phyloP scores from a whole-genome alignment of 2,797 vertebrate genomes.

The Coracias cyanogaster region DNA sequence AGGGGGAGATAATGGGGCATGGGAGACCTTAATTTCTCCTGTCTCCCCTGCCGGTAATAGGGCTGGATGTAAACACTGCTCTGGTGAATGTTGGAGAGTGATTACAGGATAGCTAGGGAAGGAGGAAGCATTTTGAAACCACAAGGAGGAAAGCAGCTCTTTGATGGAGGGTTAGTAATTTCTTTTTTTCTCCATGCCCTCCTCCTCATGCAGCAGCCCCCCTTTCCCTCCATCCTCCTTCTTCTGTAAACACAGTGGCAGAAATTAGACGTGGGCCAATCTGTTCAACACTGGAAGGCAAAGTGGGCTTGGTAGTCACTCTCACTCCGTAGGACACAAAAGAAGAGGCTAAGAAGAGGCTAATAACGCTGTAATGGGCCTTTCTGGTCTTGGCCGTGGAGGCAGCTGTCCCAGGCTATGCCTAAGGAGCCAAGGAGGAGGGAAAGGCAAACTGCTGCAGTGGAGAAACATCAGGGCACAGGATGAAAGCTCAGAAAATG shows the following conservation, averaged over 20 bases:
- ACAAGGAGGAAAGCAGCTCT: constrained; percentile 75
- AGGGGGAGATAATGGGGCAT: constrained; percentile 64
- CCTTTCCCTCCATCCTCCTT: not conserved
- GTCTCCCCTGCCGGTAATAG: constrained; percentile 80
- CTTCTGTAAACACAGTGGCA: constrained; percentile 77
- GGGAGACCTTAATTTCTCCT: constrained; percentile 76
- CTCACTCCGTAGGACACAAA: not conserved
- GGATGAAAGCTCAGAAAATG: not conserved
- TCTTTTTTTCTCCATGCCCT: not conserved
- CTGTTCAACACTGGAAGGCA: constrained; percentile 68
- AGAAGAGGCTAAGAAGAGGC: constrained; percentile 54
- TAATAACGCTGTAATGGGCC: constrained; percentile 41
- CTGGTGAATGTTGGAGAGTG: constrained; percentile 71
- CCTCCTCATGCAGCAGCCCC: not conserved
- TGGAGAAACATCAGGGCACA: not conserved
- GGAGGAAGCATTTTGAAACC: constrained; percentile 76
- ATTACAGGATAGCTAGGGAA: constrained; percentile 75
- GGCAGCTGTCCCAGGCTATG: rapidly evolving
- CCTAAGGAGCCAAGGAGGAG: not conserved
- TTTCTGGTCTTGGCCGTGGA: constrained; percentile 43
- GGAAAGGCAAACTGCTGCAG: not conserved
- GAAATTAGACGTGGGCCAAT: constrained; percentile 66
- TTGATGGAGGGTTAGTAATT: constrained; percentile 76
- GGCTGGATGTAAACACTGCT: constrained; percentile 79
- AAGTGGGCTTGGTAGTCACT: constrained; percentile 59